These are phyloP conservation scores for Drosophila borealis DNA, from an alignment of 2,888 invertebrate species.

Conservation along the genomic window DNA sequence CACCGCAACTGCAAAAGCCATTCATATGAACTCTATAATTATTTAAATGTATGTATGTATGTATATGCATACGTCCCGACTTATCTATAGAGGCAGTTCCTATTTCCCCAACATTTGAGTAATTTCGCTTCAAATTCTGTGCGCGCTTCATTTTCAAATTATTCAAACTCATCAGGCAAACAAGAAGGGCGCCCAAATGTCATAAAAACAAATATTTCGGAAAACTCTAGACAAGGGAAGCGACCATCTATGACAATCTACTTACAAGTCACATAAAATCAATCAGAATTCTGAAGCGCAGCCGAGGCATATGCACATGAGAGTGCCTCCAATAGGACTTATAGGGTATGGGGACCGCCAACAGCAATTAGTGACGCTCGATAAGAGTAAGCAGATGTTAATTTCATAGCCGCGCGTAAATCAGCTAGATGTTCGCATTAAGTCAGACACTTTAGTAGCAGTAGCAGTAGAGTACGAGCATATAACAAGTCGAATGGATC, in stretches of 20 bases:
- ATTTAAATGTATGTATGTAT: conserved; percentile 16
- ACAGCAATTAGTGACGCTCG: conserved; percentile 71
- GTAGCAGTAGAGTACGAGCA: background rate
- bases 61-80: background rate
- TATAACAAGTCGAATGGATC: conserved; percentile 10
- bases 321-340: conserved; percentile 1
- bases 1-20: conserved; percentile 21
- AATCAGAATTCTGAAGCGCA: conserved; percentile 62
- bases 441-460: conserved; percentile 3
- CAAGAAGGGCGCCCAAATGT: conserved; percentile 52
- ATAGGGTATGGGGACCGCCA: conserved; percentile 41
- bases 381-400: conserved; percentile 68
- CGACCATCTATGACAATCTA: conserved; percentile 48
- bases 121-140: conserved; percentile 56
- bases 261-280: conserved; percentile 72
- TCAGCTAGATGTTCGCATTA: conserved; percentile 36
- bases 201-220: conserved; percentile 68
- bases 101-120: conserved; percentile 27
- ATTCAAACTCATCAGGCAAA: conserved; percentile 53
- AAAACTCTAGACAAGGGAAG: conserved; percentile 18
- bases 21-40: conserved; percentile 24
- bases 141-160: conserved; percentile 59
- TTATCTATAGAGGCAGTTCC: conserved; percentile 16
- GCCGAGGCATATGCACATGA: conserved; percentile 11
- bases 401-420: conserved; percentile 64